phyloP scores from a whole-genome alignment of 2,113 vertebrate genomes.

The Benitochromis conjunctus region DNA sequence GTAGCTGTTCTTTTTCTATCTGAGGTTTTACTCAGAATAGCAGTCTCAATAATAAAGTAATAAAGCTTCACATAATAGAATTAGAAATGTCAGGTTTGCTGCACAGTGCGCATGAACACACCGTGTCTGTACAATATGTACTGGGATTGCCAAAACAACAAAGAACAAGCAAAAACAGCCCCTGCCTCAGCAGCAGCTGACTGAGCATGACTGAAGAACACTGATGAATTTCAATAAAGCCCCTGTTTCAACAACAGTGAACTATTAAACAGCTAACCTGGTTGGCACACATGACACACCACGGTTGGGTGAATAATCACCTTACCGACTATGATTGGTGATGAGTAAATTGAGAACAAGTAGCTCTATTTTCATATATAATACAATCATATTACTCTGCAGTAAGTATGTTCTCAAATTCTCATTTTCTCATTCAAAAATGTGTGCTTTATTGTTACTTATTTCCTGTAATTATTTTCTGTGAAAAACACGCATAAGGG shows the following conservation, averaged over 20 bases:
- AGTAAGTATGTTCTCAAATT: background rate
- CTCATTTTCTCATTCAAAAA: background rate
- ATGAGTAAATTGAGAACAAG: conserved; percentile 1
- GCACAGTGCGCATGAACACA: background rate
- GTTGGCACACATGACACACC: background rate
- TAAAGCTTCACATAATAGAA: background rate
- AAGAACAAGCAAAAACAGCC: background rate
- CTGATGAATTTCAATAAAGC: background rate
- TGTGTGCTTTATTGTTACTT: background rate
- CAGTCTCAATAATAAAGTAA: background rate
- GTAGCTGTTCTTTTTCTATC: background rate
- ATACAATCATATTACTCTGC: background rate
- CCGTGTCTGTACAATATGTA: background rate
- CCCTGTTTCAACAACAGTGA: background rate
- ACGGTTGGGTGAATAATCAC: background rate
- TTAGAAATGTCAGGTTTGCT: background rate
- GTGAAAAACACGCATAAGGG: background rate
- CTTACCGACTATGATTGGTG: background rate
- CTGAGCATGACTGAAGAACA: background rate
- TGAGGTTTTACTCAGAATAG: background rate
- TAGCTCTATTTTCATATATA: background rate
- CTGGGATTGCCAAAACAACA: background rate
- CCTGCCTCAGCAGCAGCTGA: background rate
- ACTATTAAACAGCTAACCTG: background rate
- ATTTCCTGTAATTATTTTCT: background rate